Percentiles rank a stretch among this genome's conserved stretches.
Evolutionary conservation across 2,888 invertebrate species (phyloP).

Genomic region (Arctia plantaginis): DNA sequence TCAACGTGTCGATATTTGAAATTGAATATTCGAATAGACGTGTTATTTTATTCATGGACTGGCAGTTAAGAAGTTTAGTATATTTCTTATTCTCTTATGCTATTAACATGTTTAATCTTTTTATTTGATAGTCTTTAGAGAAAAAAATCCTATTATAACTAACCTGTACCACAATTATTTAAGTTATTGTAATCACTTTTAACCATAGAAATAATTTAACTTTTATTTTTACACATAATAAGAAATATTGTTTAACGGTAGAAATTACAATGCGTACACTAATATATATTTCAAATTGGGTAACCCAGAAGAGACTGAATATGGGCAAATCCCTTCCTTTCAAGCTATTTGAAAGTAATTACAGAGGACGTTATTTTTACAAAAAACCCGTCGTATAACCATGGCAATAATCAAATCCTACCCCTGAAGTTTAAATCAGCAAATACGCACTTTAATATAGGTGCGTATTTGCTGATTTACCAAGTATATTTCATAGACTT

Average conservation of each 20-base stretch:
- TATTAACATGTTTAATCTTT: not conserved
- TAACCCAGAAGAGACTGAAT: not conserved
- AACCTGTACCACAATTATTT: too few species aligned
- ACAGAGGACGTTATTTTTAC: not conserved
- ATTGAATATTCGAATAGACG: slow-evolving; percentile 53
- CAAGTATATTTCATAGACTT: slow-evolving; percentile 43
- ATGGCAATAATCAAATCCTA: slow-evolving; percentile 9
- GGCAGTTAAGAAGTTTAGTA: slow-evolving; percentile 7
- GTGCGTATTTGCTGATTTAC: too few species aligned
- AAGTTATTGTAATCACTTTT: too few species aligned
- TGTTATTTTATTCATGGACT: slow-evolving; percentile 40
- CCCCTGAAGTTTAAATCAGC: slow-evolving; percentile 18
- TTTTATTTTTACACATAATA: too few species aligned
- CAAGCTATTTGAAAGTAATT: not conserved
- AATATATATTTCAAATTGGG: not conserved
- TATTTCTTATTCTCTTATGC: not conserved
- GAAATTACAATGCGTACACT: too few species aligned
- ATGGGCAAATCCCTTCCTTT: not conserved
- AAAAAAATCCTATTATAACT: too few species aligned
- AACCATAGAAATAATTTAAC: too few species aligned
- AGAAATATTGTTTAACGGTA: not conserved
- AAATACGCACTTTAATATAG: slow-evolving; percentile 15
- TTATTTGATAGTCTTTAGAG: not conserved
- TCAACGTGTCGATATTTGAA: slow-evolving; percentile 59
- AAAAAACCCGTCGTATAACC: not conserved